Conservation (phyloP, 2,113 vertebrate genomes). For the Sus scrofa region DNA sequence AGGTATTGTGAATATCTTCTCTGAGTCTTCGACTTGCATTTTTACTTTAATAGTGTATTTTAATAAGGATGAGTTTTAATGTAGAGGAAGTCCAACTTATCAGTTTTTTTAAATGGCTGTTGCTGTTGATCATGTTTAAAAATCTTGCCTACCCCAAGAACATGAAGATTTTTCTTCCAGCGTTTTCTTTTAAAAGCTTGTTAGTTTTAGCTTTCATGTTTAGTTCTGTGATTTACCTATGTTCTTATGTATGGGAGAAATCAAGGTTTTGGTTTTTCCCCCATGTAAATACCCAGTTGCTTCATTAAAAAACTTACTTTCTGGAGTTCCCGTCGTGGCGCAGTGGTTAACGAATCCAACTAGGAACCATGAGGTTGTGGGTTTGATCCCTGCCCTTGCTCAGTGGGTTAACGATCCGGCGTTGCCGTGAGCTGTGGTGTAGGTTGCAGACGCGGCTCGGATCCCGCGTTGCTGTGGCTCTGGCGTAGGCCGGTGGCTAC, state of each 20-base stretch:
- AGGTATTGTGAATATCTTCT: neutral
- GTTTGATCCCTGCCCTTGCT: no score
- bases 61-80: neutral
- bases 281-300: neutral
- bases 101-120: neutral
- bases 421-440: no score
- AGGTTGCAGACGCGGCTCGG: no score
- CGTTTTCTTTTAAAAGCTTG: neutral
- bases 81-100: neutral
- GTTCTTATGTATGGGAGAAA: neutral
- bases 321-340: no score
- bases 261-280: neutral
- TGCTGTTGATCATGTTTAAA: neutral
- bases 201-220: neutral
- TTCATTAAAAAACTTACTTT: neutral
- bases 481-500: no score
- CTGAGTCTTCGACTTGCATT: neutral
- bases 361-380: no score
- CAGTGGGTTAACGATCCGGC: no score
- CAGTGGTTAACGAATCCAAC: no score
- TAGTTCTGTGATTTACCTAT: neutral
- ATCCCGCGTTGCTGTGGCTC: no score
- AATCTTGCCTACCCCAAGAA: neutral
- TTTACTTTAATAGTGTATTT: neutral
- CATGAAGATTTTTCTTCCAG: neutral